phyloP scores from a whole-genome alignment of 53 echinoderm and acorn worm species.

The Mesocentrotus franciscanus region DNA sequence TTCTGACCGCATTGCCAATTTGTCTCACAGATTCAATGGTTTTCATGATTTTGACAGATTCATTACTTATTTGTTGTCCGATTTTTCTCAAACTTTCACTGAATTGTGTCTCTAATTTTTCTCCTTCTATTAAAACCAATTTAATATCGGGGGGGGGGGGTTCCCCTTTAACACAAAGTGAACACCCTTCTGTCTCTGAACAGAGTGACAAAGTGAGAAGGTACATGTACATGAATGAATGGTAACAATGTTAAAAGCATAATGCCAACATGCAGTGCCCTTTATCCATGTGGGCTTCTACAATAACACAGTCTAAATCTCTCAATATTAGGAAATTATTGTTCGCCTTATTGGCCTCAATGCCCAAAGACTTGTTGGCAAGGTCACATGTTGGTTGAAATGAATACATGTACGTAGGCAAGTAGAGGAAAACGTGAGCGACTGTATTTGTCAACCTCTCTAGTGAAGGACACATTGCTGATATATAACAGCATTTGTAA shows the following conservation, averaged over 20 bases:
- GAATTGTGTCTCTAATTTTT: too few species aligned
- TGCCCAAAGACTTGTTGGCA: not conserved
- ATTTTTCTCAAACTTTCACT: too few species aligned
- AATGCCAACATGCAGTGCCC: not conserved
- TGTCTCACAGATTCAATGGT: too few species aligned
- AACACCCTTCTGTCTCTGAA: too few species aligned
- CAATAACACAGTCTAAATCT: not conserved
- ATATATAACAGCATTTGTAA: not conserved
- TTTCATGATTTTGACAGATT: too few species aligned
- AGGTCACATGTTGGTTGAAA: conserved; percentile 1
- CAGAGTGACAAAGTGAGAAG: too few species aligned
- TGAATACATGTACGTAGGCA: not conserved
- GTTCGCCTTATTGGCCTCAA: conserved; percentile 8
- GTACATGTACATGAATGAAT: not conserved
- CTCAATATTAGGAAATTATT: not conserved
- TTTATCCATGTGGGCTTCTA: not conserved
- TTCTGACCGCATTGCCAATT: too few species aligned
- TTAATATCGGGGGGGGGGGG: too few species aligned
- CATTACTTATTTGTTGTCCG: too few species aligned
- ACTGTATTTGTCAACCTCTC: conserved; percentile 35
- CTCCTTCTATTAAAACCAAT: too few species aligned
- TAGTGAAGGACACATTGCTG: not conserved
- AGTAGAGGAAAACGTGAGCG: not conserved
- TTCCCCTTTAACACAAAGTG: too few species aligned
- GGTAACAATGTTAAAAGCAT: not conserved